A percentile compares a stretch with the other conserved stretches of the same genome.
phyloP scores from a whole-genome alignment of 1,140 invertebrate species.

The Scaptomyza pallida region DNA sequence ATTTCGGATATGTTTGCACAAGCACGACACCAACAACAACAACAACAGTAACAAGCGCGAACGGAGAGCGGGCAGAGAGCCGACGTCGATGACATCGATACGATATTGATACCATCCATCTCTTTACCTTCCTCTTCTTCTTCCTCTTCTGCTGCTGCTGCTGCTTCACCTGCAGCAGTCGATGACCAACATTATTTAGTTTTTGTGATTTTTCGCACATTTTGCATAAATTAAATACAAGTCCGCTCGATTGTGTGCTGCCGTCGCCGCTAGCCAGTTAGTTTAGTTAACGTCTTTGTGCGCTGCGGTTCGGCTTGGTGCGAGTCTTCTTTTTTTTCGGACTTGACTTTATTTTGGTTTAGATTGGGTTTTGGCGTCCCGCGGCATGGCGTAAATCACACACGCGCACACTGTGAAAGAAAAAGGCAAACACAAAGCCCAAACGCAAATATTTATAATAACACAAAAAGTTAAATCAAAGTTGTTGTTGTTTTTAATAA shows the following conservation, averaged over 20 bases:
- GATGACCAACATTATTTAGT: conserved; percentile 72
- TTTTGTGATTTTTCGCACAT: conserved; percentile 78
- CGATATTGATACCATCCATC: neutral
- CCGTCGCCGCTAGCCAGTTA: conserved; percentile 8
- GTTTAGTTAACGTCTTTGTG: conserved; percentile 68
- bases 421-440: conserved; percentile 36
- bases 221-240: conserved; percentile 77
- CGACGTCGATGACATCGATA: conserved; percentile 12
- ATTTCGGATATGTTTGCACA: conserved; percentile 59
- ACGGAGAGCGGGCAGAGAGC: neutral
- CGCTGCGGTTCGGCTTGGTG: conserved; percentile 52
- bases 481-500: conserved; percentile 31
- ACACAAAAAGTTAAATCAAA: conserved; percentile 40
- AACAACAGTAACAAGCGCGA: neutral
- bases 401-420: conserved; percentile 38
- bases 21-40: conserved; percentile 10
- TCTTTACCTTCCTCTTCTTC: neutral
- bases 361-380: conserved; percentile 18
- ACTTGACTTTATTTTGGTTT: conserved; percentile 13
- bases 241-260: neutral
- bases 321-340: neutral
- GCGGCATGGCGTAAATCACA: conserved; percentile 26
- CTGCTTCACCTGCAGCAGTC: conserved; percentile 32
- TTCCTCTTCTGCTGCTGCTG: too few relatives aligned
- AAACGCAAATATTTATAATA: conserved; percentile 39